A percentile compares a stretch with the other conserved stretches of the same genome.
Evolutionary conservation across 2,888 invertebrate genomes (phyloP).

Genomic region (Epistrophe eligans): DNA sequence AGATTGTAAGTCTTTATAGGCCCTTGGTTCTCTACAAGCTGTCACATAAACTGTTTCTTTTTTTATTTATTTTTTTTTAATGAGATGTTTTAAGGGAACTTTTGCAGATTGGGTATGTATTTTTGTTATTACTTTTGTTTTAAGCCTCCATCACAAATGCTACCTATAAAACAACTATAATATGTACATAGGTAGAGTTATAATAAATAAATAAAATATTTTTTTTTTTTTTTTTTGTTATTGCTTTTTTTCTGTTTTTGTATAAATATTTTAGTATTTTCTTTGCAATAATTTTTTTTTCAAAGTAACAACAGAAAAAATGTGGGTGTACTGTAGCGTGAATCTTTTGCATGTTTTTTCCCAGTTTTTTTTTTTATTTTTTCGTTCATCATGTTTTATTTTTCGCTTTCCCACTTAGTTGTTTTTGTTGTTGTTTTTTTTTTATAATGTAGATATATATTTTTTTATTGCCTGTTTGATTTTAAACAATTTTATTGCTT

Average conservation of each 20-base stretch:
- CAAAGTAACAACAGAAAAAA: slow-evolving; percentile 55
- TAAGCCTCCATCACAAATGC: slow-evolving; percentile 38
- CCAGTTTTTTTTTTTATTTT: slow-evolving; percentile 4
- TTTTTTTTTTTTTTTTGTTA: slow-evolving; percentile 30
- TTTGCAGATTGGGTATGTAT: no score
- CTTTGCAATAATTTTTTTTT: slow-evolving; percentile 34
- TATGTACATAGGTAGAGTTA: neutral
- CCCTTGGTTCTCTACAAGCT: no score
- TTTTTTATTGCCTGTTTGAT: slow-evolving; percentile 76
- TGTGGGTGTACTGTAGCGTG: slow-evolving; percentile 76
- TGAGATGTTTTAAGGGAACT: no score
- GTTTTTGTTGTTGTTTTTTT: slow-evolving; percentile 14
- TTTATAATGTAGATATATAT: slow-evolving; percentile 33
- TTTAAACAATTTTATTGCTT: slow-evolving; percentile 76
- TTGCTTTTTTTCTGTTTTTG: slow-evolving; percentile 16
- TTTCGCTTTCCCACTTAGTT: slow-evolving; percentile 61
- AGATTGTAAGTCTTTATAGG: no score
- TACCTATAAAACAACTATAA: neutral
- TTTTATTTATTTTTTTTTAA: no score
- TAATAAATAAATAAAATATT: neutral
- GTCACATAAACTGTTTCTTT: no score
- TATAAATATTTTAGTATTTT: slow-evolving; percentile 12
- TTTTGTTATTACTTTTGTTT: no score
- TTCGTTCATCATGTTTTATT: slow-evolving; percentile 32
- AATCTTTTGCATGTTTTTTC: slow-evolving; percentile 65